These are phyloP conservation scores for Tympanoctomys barrerae DNA, from an alignment of 2,797 vertebrate genomes.

Conservation along the genomic window DNA sequence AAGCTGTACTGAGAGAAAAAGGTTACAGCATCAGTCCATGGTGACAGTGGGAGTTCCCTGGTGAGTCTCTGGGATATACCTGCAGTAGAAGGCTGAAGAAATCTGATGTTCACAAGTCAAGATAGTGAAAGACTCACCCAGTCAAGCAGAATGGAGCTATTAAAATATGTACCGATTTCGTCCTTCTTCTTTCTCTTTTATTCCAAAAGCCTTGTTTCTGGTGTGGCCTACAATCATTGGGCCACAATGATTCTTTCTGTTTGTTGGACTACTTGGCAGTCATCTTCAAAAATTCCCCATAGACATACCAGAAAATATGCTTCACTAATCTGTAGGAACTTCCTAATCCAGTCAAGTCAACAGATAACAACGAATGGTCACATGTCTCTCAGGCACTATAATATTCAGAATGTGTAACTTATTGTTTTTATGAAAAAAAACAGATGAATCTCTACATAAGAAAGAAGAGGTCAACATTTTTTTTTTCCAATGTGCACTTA, in stretches of 20 bases:
- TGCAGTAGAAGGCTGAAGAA: not conserved
- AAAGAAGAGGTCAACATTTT: not conserved
- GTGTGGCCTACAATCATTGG: not conserved
- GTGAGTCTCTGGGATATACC: not conserved
- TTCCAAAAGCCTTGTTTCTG: not conserved
- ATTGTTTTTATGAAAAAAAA: not conserved
- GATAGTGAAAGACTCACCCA: not conserved
- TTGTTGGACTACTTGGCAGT: not conserved
- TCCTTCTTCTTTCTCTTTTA: not conserved
- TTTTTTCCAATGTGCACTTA: not conserved
- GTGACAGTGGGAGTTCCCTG: not conserved
- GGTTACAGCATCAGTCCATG: not conserved
- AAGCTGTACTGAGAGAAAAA: not conserved
- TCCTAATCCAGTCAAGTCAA: not conserved
- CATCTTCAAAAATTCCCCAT: not conserved
- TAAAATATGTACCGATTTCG: not conserved
- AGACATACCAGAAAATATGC: not conserved
- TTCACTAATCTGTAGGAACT: not conserved
- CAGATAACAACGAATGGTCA: not conserved
- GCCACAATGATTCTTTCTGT: accelerated
- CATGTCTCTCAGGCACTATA: not conserved
- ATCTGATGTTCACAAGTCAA: not conserved
- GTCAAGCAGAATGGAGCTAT: not conserved
- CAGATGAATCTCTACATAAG: not conserved
- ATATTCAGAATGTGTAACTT: not conserved